phyloP scores from a whole-genome alignment of 2,113 vertebrate species.

The Desmodus rotundus region DNA sequence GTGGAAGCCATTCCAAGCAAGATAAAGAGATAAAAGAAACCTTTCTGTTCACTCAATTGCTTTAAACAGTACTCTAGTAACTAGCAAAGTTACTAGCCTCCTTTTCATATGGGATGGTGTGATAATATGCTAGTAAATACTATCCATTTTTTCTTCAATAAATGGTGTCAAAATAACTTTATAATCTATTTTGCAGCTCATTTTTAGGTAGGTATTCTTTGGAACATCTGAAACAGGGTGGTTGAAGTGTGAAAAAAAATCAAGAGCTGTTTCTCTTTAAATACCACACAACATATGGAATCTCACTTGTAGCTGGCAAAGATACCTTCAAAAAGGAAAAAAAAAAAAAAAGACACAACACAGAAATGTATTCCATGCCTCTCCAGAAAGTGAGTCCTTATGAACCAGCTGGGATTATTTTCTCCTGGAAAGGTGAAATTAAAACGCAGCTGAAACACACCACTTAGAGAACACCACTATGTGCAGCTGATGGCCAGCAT shows the following conservation, averaged over 20 bases:
- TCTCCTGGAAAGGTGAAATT: neutral
- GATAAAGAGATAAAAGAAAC: neutral
- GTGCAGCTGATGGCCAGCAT: neutral
- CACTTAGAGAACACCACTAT: neutral
- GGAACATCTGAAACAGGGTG: constrained; percentile 24
- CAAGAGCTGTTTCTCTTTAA: constrained; percentile 42
- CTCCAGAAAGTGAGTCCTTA: neutral
- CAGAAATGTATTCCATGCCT: neutral
- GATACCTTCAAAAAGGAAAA: neutral
- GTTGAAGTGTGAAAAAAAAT: constrained; percentile 39
- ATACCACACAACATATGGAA: constrained; percentile 41
- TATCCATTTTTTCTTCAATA: neutral
- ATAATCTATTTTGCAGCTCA: constrained; percentile 10
- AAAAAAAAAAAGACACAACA: neutral
- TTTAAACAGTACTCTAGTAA: neutral
- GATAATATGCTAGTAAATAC: constrained; percentile 46
- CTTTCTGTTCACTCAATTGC: neutral
- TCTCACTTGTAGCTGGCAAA: constrained; percentile 22
- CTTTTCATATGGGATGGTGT: neutral
- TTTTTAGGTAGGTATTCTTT: constrained; percentile 33
- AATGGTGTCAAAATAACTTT: constrained; percentile 46
- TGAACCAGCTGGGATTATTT: constrained; percentile 16
- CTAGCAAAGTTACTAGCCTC: neutral
- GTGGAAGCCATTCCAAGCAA: neutral
- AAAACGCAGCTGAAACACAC: neutral